Base-by-base conservation (phyloP, 2,888 invertebrate genomes). In the Drosophila suboccidentalis region DNA sequence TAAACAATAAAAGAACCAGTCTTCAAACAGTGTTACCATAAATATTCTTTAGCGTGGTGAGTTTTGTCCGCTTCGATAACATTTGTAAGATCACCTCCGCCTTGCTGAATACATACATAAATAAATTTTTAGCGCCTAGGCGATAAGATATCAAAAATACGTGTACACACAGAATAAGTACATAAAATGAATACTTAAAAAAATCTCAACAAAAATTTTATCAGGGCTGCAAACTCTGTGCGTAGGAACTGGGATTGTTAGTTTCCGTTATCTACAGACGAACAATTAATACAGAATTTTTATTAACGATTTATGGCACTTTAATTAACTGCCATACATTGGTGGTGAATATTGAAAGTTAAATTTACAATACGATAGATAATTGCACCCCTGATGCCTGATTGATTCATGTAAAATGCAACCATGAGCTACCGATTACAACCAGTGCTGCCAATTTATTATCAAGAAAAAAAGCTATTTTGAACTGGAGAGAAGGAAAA, bases 401-500 rank as follows among this genome's bases (percentile, higher is more conserved):
- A 44, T 32, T 44, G 41, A 75, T 57, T 29, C 26, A 36, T 15
- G 8, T 11, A 13, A 54, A 71, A 67, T 75, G 26, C 75, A 75
- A 75, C 75, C 71, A 11, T 77, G 75, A 17, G n/a, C 10, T 29
- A 38, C 53, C 76, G 77, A 76, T 76, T 46, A 59, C 19, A 19
- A 19, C 1, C 2, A 19, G 19, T 19, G 19, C 1, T 19, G 19
- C 1, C 19, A 19, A 19, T 2, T 2, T 19, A 2, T 19, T 19
- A 19, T 1, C 19, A 19, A n/a, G n/a, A 19, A 19, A 19, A 19
- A 19, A 19, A 2, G 19, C 19, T 19, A 2, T 19, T 19, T 19
- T 19, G 1, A 2, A 19, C 19, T 19, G n/a, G n/a, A n/a, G n/a
- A n/a, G n/a, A n/a, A n/a, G n/a, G n/a, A n/a, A n/a, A n/a, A n/a